phyloP scores from a whole-genome alignment of 2,113 vertebrate genomes.

The Cololabis saira region DNA sequence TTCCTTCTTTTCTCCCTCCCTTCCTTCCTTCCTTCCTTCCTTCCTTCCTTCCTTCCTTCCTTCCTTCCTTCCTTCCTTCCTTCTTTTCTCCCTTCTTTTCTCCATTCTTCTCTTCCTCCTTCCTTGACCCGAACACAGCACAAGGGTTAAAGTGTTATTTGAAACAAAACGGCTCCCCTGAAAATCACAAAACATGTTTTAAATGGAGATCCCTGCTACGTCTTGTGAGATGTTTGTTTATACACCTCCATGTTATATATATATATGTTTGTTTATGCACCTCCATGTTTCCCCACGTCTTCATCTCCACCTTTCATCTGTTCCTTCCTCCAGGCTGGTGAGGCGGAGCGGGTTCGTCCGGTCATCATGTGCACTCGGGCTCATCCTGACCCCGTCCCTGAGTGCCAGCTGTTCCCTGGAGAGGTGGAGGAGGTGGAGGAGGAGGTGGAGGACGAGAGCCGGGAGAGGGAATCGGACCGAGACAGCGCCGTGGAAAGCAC shows the following conservation, averaged over 20 bases:
- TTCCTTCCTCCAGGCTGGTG: constrained; percentile 73
- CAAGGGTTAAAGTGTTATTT: too few species aligned
- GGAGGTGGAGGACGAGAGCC: constrained; percentile 76
- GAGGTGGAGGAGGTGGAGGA: constrained; percentile 81
- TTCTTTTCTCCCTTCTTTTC: too few species aligned
- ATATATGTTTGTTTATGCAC: not conserved
- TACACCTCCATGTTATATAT: too few species aligned
- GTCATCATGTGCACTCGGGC: constrained; percentile 85
- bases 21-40: too few species aligned
- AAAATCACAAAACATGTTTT: too few species aligned
- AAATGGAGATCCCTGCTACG: too few species aligned
- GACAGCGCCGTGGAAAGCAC: constrained; percentile 91
- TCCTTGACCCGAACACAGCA: too few species aligned
- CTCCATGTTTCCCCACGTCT: not conserved
- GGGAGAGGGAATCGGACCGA: constrained; percentile 89
- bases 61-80: too few species aligned
- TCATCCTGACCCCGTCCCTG: constrained; percentile 70
- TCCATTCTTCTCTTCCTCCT: too few species aligned
- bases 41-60: too few species aligned
- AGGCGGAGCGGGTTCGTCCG: constrained; percentile 75
- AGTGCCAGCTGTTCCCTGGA: constrained; percentile 78
- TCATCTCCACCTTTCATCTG: not conserved
- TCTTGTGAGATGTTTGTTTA: too few species aligned
- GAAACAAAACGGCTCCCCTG: not conserved
- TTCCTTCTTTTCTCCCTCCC: too few species aligned